A percentile compares a stretch with the other conserved stretches of the same genome.
Conservation (phyloP, 2,797 vertebrate species). For the Aulostomus chinensis region DNA sequence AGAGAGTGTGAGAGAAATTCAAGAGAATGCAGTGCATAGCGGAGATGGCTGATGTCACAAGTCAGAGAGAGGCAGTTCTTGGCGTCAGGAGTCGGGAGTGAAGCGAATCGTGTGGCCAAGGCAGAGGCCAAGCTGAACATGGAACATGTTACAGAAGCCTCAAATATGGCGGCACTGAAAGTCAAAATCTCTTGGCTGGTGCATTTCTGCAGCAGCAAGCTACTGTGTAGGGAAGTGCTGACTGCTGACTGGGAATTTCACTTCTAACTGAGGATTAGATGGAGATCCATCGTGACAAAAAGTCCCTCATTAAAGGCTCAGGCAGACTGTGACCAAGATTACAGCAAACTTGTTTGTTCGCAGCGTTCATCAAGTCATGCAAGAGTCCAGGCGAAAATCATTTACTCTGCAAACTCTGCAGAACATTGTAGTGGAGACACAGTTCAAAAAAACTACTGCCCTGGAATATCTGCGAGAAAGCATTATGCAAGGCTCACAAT, state of each 20-base stretch:
- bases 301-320: constrained; percentile 68
- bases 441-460: not conserved
- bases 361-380: constrained; percentile 23
- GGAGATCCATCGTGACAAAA: constrained; percentile 67
- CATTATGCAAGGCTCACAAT: constrained; percentile 4
- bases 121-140: constrained; percentile 58
- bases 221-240: constrained; percentile 70
- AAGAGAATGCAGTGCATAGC: constrained; percentile 53
- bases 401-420: constrained; percentile 33
- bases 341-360: constrained; percentile 65
- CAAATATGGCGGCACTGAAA: constrained; percentile 62
- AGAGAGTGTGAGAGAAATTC: constrained; percentile 42
- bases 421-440: not conserved
- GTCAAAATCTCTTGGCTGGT: constrained; percentile 63
- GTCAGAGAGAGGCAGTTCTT: constrained; percentile 59
- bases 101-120: constrained; percentile 54
- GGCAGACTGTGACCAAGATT: constrained; percentile 62
- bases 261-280: constrained; percentile 64
- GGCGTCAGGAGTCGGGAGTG: constrained; percentile 46
- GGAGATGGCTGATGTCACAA: constrained; percentile 73
- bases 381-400: constrained; percentile 5
- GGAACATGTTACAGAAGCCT: constrained; percentile 61
- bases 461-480: constrained; percentile 6
- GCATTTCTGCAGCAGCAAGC: constrained; percentile 64
- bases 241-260: constrained; percentile 68